Evolutionary conservation across 2,888 invertebrate species (phyloP), one percentile per base, ranked within the genome.

Genomic region (Drosophila formosana): DNA sequence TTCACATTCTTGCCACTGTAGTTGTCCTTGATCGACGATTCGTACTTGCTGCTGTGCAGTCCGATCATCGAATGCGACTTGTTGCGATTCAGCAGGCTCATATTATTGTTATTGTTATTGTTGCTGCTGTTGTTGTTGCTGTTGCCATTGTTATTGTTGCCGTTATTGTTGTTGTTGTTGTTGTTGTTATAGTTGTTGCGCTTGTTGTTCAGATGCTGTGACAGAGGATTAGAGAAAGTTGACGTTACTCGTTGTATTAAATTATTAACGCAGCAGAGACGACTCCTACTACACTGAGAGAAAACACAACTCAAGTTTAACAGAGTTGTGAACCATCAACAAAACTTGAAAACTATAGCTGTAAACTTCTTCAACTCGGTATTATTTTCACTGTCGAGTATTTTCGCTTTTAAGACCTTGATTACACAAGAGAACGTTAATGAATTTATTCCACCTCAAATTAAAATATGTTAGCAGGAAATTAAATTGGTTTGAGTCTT

Each of bases 21-120:
- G 64, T 83, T 86, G 5, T 92, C 91, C 70, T 91, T 90, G 4
- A 83, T 67, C 41, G 83, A 78, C 1, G 88, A 75, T n/a, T 92
- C 91, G 77, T 91, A 90, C 70, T 91, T 92, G 64, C 77, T 80
- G 74, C 86, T 84, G 64, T 92, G 91, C 28, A 92, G 75, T 0
- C 92, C 92, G 56, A 87, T 92, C 49, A 91, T 89, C 4, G 91
- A 92, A 64, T 92, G 92, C 11, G 91, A 92, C 70, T 92, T 92
- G 49, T 92, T 92, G 52, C 92, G 91, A 79, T 91, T 92, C 8
- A 91, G 78, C 9, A 89, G 62, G 37, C 76, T 85, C 4, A 60
- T 67, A 23, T 72, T 80, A 49, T 65, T 78, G 53, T 66, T 80
- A 49, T 65, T 78, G 53, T 66, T 82, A 41, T 70, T 70, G 25